phyloP scores from a whole-genome alignment of 2,113 vertebrate species.

The Platichthys flesus region DNA sequence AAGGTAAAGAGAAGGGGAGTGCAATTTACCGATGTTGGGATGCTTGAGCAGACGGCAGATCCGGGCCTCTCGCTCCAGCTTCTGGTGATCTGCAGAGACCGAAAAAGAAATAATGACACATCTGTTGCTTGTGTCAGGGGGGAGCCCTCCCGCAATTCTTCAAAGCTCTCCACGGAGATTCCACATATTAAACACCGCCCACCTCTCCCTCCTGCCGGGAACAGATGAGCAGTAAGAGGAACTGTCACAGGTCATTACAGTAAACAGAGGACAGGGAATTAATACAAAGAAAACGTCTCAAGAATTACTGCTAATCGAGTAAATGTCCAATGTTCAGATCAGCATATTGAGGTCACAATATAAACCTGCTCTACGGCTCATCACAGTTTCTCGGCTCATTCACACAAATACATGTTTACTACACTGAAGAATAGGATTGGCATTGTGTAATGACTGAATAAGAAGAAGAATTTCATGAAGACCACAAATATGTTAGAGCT shows the following conservation, averaged over 20 bases:
- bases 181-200: not conserved
- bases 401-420: too few relatives aligned
- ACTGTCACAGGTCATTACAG: not conserved
- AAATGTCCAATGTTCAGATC: too few relatives aligned
- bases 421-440: too few relatives aligned
- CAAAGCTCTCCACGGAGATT: not conserved
- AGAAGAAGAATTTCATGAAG: too few relatives aligned
- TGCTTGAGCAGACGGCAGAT: constrained; percentile 95
- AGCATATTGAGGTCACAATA: too few relatives aligned
- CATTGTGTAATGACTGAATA: too few relatives aligned
- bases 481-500: too few relatives aligned
- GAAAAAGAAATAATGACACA: not conserved
- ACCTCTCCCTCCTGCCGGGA: not conserved
- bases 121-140: constrained; percentile 2
- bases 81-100: constrained; percentile 89
- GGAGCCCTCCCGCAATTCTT: not conserved
- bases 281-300: too few relatives aligned
- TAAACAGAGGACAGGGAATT: not conserved
- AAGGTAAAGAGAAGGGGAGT: not conserved
- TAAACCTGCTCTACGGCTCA: not conserved
- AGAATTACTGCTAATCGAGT: too few relatives aligned
- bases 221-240: not conserved
- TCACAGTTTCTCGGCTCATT: too few relatives aligned
- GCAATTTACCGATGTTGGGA: constrained; percentile 88
- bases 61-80: constrained; percentile 93